Evolutionary conservation across 2,888 invertebrate species (phyloP).

Genomic region (Phengaris alcon): DNA sequence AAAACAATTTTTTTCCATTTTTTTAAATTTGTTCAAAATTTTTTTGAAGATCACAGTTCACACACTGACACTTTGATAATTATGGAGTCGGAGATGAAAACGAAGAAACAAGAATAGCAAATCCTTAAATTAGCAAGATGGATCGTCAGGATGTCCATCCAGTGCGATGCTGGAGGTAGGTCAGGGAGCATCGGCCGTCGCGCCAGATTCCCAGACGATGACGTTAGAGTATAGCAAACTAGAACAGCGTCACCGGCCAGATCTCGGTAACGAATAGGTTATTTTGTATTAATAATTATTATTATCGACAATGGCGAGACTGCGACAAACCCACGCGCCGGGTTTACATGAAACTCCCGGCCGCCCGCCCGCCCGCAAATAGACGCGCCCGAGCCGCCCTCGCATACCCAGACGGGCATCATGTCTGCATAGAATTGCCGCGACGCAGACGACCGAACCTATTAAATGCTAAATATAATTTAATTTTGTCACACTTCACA

Average conservation of each 20-base stretch:
- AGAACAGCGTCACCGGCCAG: conserved; percentile 70
- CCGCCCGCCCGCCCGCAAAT: conserved; percentile 55
- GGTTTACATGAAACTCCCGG: conserved; percentile 56
- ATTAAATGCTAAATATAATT: conserved; percentile 16
- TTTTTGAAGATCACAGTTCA: background rate
- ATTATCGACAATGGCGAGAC: conserved; percentile 74
- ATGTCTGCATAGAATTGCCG: conserved; percentile 22
- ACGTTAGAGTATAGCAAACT: conserved; percentile 75
- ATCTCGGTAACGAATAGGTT: conserved; percentile 69
- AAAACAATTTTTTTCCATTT: no score
- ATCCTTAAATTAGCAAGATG: conserved; percentile 42
- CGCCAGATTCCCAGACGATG: conserved; percentile 75
- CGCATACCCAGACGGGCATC: conserved; percentile 34
- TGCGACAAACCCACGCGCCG: conserved; percentile 71
- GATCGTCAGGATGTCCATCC: conserved; percentile 39
- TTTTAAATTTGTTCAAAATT: no score
- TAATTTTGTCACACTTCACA: background rate
- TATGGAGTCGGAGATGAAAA: background rate
- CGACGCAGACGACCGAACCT: conserved; percentile 8
- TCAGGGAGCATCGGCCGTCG: conserved; percentile 65
- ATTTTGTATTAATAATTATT: conserved; percentile 73
- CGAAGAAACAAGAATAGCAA: background rate
- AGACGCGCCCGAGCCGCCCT: conserved; percentile 42
- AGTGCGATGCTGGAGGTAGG: conserved; percentile 66
- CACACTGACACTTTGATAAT: background rate